Conservation (phyloP, 2,113 vertebrate genomes). For the Anser brachyrhynchus region DNA sequence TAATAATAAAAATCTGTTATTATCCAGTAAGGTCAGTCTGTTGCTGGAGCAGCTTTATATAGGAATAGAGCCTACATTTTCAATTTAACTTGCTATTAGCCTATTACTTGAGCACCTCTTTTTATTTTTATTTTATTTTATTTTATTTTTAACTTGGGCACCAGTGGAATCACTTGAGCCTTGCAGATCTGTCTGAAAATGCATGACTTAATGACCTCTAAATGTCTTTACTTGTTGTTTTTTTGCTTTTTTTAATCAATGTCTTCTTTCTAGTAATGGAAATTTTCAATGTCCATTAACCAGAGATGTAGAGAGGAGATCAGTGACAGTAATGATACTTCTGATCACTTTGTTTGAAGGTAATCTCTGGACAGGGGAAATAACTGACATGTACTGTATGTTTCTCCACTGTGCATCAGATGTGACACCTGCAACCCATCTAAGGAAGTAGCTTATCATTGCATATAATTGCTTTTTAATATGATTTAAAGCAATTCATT, state of each 20-base stretch:
- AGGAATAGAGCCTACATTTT: not conserved
- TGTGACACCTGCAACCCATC: constrained; percentile 13
- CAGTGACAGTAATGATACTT: not conserved
- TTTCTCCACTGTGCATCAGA: not conserved
- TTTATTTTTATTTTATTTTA: not conserved
- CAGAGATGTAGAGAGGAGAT: not conserved
- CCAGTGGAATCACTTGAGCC: not conserved
- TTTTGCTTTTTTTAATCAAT: not conserved
- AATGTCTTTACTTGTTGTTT: not conserved
- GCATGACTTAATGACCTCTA: not conserved
- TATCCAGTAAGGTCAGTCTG: not conserved
- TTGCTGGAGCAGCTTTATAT: not conserved
- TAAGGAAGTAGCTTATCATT: constrained; percentile 26
- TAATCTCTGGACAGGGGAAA: not conserved
- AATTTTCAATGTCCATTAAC: not conserved
- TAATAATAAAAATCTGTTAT: not conserved
- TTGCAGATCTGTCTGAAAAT: not conserved
- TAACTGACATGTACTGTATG: not conserved
- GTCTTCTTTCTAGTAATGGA: not conserved
- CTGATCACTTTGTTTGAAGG: not conserved
- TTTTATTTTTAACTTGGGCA: too few species aligned
- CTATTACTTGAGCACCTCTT: not conserved
- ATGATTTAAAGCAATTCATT: constrained; percentile 37
- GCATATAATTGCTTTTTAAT: not conserved
- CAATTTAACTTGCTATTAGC: not conserved